Percentiles rank a stretch among this genome's conserved stretches.
Evolutionary conservation across 2,888 invertebrate species (phyloP).

Genomic region (Germaria angustata): DNA sequence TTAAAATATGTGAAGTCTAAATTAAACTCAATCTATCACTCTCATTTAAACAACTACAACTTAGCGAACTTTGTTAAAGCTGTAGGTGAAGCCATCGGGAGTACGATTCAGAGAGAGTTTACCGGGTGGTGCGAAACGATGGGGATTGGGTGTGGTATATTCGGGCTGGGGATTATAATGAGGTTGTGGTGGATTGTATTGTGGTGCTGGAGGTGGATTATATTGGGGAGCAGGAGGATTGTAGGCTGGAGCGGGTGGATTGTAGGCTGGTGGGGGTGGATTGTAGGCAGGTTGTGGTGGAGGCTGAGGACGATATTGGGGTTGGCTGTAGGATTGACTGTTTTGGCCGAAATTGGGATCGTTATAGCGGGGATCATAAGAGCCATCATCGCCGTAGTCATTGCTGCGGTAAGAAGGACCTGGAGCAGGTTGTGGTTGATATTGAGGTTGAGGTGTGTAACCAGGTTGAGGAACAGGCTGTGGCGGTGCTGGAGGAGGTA

Average conservation of each 20-base stretch:
- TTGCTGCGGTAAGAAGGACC: slow-evolving; percentile 72
- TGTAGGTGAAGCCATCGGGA: slow-evolving; percentile 93
- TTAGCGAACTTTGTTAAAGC: slow-evolving; percentile 85
- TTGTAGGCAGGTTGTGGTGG: slow-evolving; percentile 78
- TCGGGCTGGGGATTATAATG: slow-evolving; percentile 71
- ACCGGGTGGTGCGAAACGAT: slow-evolving; percentile 91
- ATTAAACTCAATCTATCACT: slow-evolving; percentile 73
- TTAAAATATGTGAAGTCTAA: slow-evolving; percentile 50
- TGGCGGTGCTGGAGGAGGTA: slow-evolving; percentile 82
- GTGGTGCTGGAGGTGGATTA: slow-evolving; percentile 78
- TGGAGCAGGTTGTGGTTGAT: slow-evolving; percentile 79
- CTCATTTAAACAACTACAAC: slow-evolving; percentile 60
- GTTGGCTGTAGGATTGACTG: slow-evolving; percentile 76
- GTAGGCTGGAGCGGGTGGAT: slow-evolving; percentile 77
- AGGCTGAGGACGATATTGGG: slow-evolving; percentile 80
- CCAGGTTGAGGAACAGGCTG: slow-evolving; percentile 82
- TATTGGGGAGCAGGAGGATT: slow-evolving; percentile 70
- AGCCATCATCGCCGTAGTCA: slow-evolving; percentile 78
- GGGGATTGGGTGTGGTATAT: slow-evolving; percentile 85
- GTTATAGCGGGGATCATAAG: slow-evolving; percentile 80
- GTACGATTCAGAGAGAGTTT: slow-evolving; percentile 92
- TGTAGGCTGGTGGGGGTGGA: slow-evolving; percentile 71
- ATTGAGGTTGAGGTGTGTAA: slow-evolving; percentile 80
- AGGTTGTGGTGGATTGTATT: slow-evolving; percentile 73
- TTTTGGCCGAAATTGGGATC: slow-evolving; percentile 77